These are phyloP conservation scores for Mirza zaza DNA, from an alignment of 2,113 vertebrate genomes.

Conservation along the genomic window DNA sequence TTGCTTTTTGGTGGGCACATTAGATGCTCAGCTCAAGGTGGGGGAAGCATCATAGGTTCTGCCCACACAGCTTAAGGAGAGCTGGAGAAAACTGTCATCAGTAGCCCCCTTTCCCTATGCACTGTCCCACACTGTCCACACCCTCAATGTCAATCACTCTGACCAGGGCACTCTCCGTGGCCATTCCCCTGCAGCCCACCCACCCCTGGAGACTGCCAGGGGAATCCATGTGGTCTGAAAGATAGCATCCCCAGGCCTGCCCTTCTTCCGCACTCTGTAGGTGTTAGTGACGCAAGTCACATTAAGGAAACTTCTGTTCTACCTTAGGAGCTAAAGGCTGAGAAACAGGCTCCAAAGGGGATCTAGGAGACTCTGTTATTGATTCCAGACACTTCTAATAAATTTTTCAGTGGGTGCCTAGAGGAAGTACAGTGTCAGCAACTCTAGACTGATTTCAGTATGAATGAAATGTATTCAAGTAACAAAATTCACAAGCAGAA, in stretches of 20 bases:
- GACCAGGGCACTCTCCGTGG: background rate
- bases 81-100: background rate
- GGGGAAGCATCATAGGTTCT: background rate
- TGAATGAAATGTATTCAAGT: slow-evolving; percentile 70
- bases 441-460: slow-evolving; percentile 65
- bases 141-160: background rate
- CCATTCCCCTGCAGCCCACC: too few species aligned
- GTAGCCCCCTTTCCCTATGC: background rate
- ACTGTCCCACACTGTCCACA: fast-evolving
- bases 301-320: background rate
- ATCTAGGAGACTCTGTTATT: slow-evolving; percentile 58
- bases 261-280: background rate
- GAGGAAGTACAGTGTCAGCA: slow-evolving; percentile 64
- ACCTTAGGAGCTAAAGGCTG: background rate
- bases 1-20: background rate
- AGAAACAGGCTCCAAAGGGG: slow-evolving; percentile 39
- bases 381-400: slow-evolving; percentile 67
- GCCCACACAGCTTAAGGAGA: fast-evolving
- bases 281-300: background rate
- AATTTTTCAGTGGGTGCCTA: slow-evolving; percentile 63
- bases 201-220: background rate
- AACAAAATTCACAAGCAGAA: slow-evolving; percentile 65
- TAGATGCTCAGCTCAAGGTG: background rate
- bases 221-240: background rate
- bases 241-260: background rate